A percentile compares a stretch with the other conserved stretches of the same genome.
Evolutionary conservation across 2,113 vertebrate species (phyloP).

Genomic region (Sus scrofa): T2T-Sscrofa CM000819.6:24460001-24460500

Average conservation of each 20-base stretch:
- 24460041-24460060: neutral
- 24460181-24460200: neutral
- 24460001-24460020: neutral
- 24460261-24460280: neutral
- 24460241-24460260: neutral
- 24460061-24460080: neutral
- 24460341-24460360: neutral
- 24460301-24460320: neutral
- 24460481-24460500: neutral
- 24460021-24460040: neutral
- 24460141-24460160: neutral
- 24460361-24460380: neutral
- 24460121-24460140: neutral
- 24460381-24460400: fast-evolving
- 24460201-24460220: neutral
- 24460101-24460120: neutral
- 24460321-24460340: neutral
- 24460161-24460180: neutral
- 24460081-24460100: neutral
- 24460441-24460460: neutral
- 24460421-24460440: neutral
- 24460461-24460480: neutral
- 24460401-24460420: neutral
- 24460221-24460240: neutral
- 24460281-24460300: neutral